Evolutionary conservation across 2,113 vertebrate genomes (phyloP), one percentile per base, ranked within the genome.

Genomic region (Brachyhypopomus occidentalis): DNA sequence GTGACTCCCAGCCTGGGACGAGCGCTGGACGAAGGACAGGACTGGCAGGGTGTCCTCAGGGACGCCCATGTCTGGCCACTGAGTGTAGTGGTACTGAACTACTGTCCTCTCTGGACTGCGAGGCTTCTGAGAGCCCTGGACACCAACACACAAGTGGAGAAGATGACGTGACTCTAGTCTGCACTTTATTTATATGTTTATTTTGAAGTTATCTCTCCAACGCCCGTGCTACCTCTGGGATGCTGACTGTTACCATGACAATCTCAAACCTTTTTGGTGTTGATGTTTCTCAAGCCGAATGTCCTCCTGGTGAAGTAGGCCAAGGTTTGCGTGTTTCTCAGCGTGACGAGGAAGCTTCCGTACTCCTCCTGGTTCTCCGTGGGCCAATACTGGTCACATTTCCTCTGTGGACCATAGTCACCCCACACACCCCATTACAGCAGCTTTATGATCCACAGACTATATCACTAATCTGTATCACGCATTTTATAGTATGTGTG

Each of bases 11-110:
- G 95, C 95, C 0, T 87, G 92, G 0, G 97, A 94, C 0, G 96
- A 97, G 12, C 95, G 95, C 87, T 94, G 94, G 90, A 99, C 95
- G 34, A 99, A 99, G 84, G 95, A 95, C 78, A 99, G 93, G 36
- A 99, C 94, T 0, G 97, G 97, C 81, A 99, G 92, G 0, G 96
- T 92, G 77, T 98, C 97, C 16, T 99, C 97, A 0, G 97, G 97
- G 77, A 97, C 97, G 0, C 97, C 97, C 97, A 99, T 99, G 88
- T 99, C 97, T 0, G 97, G 97, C 97, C 97, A 99, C 91, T 98
- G 97, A 19, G 97, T 99, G 85, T 99, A 99, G 87, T 99, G 97
- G 88, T 95, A 99, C 73, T 99, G 97, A 0, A 94, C 92, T 58
- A 99, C 93, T 1, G 94, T 74, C 16, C 95, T 96, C 52, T 98